These are phyloP conservation scores for Pseudococcus jackbeardsleyi DNA, from an alignment of 2,888 invertebrate species.

Conservation along the genomic window DNA sequence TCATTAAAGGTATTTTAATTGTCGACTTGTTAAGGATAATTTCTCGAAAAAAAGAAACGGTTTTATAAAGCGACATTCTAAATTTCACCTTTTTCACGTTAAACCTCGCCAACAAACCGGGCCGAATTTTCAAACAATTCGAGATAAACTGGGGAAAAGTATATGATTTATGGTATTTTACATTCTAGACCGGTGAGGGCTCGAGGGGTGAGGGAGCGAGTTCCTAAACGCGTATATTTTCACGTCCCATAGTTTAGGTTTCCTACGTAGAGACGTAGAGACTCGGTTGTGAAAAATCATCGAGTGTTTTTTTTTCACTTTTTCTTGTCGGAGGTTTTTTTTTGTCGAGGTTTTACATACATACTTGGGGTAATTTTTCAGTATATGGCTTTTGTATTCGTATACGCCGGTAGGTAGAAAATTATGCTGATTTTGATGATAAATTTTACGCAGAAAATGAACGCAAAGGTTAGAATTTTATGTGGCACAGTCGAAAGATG, in stretches of 20 bases:
- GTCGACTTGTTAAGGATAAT: conserved; percentile 8
- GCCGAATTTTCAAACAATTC: neutral
- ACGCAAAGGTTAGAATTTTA: neutral
- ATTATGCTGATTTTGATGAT: neutral
- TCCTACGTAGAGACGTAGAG: neutral
- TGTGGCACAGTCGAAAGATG: neutral
- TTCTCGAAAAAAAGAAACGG: neutral
- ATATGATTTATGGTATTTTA: conserved; percentile 19
- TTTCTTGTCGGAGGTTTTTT: too few species aligned
- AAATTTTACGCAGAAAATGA: neutral
- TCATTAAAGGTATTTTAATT: conserved; percentile 29
- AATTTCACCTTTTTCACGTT: conserved; percentile 9
- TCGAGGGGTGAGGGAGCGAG: neutral
- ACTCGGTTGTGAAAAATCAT: neutral
- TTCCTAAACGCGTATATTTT: conserved; percentile 44
- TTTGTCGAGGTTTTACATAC: neutral
- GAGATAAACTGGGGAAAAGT: neutral
- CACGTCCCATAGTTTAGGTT: neutral
- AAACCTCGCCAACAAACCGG: neutral
- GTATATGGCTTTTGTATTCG: neutral
- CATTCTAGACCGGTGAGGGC: neutral
- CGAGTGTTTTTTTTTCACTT: neutral
- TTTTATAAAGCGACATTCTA: conserved; percentile 11
- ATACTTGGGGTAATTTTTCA: neutral
- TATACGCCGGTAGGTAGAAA: neutral